Evolutionary conservation across 2,797 vertebrate genomes (phyloP), one percentile per base, ranked within the genome.

Genomic region (Lagocephalus sceleratus): DNA sequence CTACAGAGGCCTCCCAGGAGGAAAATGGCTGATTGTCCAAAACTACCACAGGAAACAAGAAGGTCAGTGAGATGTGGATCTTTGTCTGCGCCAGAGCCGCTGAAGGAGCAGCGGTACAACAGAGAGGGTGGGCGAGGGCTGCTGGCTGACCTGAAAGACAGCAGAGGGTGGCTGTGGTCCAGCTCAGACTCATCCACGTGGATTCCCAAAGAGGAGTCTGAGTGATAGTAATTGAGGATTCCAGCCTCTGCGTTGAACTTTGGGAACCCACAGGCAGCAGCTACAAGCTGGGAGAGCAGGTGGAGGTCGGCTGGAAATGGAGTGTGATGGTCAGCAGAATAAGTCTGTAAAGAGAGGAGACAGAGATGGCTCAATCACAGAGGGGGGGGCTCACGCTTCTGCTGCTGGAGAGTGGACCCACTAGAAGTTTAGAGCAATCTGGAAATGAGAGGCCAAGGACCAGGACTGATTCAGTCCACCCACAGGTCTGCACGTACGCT

Each of bases 161-260:
- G 71, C 35, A 98, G 90, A 0, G 96, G 96, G 1, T 68, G 82
- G 55, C 91, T 91, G 78, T 93, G 94, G 74, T 98, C 95, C 2
- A 97, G 87, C 57, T 99, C 97, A 0, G 97, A 94, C 60, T 92
- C 92, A 41, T 99, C 97, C 42, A 93, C 93, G 0, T 99, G 97
- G 85, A 98, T 98, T 23, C 96, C 95, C 26, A 99, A 87, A 0
- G 95, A 97, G 2, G 96, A 99, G 73, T 97, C 94, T 0, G 92
- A 84, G 41, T 86, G 90, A 85, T 99, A 99, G 85, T 94, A 98
- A 83, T 99, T 99, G 52, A 98, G 90, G 81, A 99, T 99, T 6
- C 92, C 96, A 0, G 96, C 95, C 78, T 98, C 91, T 0, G 96
- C 89, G 6, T 46, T 86, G 82, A 98, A 99, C 19, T 76, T 86